Evolutionary conservation across 2,888 invertebrate genomes (phyloP), one percentile per base, ranked within the genome.

Genomic region (Lasioglossum malachurum): DNA sequence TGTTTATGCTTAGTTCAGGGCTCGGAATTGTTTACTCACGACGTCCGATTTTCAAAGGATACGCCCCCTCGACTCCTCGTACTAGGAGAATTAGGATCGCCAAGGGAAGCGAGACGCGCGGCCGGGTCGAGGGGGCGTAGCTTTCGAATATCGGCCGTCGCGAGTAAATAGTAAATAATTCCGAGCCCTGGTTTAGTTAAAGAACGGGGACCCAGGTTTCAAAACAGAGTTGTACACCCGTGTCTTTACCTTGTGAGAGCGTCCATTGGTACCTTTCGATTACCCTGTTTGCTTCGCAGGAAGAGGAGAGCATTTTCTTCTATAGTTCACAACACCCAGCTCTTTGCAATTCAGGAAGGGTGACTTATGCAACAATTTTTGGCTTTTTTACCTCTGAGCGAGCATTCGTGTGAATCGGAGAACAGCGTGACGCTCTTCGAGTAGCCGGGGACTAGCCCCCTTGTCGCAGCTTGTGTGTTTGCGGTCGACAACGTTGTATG

Each of bases 231-330:
- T 57, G n/a, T n/a, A n/a, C 1, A 12, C 4, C 4, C 12, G 12
- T 57, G 57, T 57, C 12, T 57, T n/a, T n/a, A 10, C n/a, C 57
- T n/a, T 57, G 4, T 4, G 12, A 57, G 57, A 57, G 57, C 31
- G n/a, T 80, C 19, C 53, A 67, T 84, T 57, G 46, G 16, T 81
- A 60, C 1, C 12, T 10, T 69, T 60, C 14, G 44, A 44, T 16
- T 31, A 72, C 31, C 31, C 60, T 23, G 79, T 73, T 74, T 79
- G 73, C 31, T 77, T 69, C 49, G 23, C 73, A 44, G 46, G 7
- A 60, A 35, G 57, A 83, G 80, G 83, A 81, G 80, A 83, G 80
- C 86, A 84, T 87, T 84, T 86, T 86, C 69, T 53, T 64, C 53
- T 31, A 1, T 57, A 49, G 8, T 79, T 38, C 31, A 80, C 49